These are phyloP conservation scores for Archips xylosteana DNA, from an alignment of 2,888 invertebrate species.

Conservation along the genomic window DNA sequence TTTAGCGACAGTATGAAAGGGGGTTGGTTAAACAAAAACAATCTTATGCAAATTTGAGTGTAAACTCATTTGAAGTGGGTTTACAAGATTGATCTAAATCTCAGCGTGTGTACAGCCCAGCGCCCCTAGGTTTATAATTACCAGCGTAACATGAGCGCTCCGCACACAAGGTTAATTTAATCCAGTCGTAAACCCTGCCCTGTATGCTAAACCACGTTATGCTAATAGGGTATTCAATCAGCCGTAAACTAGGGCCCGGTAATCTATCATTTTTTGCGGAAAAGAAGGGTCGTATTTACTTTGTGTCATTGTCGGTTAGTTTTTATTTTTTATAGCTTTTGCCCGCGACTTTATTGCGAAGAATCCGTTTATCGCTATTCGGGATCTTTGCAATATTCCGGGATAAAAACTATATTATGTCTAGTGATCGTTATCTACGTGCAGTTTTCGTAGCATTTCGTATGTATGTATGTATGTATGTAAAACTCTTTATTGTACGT, in stretches of 20 bases:
- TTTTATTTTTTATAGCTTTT: not conserved
- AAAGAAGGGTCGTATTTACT: not conserved
- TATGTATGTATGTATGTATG: too few species aligned
- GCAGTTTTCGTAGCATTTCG: too few species aligned
- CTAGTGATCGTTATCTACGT: too few species aligned
- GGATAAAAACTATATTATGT: too few species aligned
- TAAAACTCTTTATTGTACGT: too few species aligned
- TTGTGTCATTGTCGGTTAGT: too few species aligned
- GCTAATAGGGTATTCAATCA: constrained; percentile 38
- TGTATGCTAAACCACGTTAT: constrained; percentile 33
- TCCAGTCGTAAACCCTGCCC: constrained; percentile 9
- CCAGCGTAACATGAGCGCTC: not conserved
- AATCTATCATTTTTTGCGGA: constrained; percentile 36
- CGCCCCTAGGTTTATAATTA: not conserved
- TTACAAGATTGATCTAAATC: not conserved
- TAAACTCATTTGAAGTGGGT: too few species aligned
- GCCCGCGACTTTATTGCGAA: not conserved
- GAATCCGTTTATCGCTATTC: too few species aligned
- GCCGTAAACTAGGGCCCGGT: constrained; percentile 11
- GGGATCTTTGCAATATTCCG: too few species aligned
- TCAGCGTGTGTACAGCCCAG: not conserved
- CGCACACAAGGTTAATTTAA: constrained; percentile 17
- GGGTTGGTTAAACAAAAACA: too few species aligned
- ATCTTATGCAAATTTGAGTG: too few species aligned
- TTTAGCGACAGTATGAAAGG: too few species aligned